Base-by-base conservation (phyloP, 2,113 vertebrate species). In the Tachysurus vachellii region DNA sequence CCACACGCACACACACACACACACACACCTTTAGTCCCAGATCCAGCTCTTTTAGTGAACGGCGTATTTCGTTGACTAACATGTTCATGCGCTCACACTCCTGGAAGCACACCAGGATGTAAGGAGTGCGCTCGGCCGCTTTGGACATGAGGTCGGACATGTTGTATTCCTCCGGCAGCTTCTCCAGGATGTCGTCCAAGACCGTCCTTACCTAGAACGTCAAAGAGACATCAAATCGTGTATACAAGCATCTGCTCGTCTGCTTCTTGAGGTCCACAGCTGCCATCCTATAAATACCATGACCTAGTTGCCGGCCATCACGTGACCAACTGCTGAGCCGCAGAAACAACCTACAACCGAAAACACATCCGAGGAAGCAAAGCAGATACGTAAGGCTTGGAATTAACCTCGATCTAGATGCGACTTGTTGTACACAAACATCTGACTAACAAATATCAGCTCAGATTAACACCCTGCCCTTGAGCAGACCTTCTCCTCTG, bases 41-140 rank as follows among this genome's bases (percentile, higher is more conserved):
- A 92, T 96, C 94, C 19, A 95, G 93, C 91, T 96, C 94, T 89
- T 92, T 94, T 76, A 96, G 92, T 0, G 94, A 96, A 85, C 91
- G 92, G 9, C 93, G 94, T 17, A 96, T 94, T 84, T 96, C 92
- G 26, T 83, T 56, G 84, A 94, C 89, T 19, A 95, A 93, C 0
- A 3, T 89, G 93, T 96, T 95, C 94, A 95, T 94, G 86, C 95
- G 95, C 92, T 96, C 94, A 68, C 94, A 95, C 92, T 95, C 96
- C 93, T 96, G 94, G 91, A 97, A 96, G 92, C 94, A 95, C 88
- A 96, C 93, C 90, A 94, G 89, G 82, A 96, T 93, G 90, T 94
- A 94, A 1, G 94, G 95, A 0, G 94, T 95, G 1, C 92, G 90
- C 70, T 96, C 94, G 4, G 92, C 92, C 26, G 94, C 93, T 91